These are phyloP conservation scores for Hololepta plana DNA, from an alignment of 2,888 invertebrate genomes.

Conservation along the genomic window DNA sequence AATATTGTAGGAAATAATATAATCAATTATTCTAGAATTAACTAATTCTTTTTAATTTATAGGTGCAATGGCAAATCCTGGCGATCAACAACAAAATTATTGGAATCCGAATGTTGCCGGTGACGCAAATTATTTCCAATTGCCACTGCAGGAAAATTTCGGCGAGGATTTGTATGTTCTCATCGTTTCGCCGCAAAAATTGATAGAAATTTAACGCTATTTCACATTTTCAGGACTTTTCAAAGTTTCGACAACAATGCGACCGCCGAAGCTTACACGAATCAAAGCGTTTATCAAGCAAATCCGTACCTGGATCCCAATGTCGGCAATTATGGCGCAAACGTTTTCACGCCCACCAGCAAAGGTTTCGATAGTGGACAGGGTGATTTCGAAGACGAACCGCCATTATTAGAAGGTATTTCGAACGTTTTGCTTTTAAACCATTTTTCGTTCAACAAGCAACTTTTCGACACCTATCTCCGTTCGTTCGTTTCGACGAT, in stretches of 20 bases:
- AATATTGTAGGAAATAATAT: too few relatives aligned
- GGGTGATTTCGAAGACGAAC: conserved; percentile 14
- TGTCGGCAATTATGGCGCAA: conserved; percentile 4
- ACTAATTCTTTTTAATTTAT: too few relatives aligned
- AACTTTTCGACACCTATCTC: too few relatives aligned
- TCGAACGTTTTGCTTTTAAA: too few relatives aligned
- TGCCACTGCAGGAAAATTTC: conserved; percentile 17
- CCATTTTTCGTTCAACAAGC: too few relatives aligned
- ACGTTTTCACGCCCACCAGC: conserved; percentile 4
- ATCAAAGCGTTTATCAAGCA: conserved; percentile 12
- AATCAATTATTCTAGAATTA: too few relatives aligned
- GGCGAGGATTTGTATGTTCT: conserved; percentile 16
- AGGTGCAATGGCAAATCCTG: too few relatives aligned
- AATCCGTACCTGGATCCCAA: conserved; percentile 14
- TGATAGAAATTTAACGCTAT: too few relatives aligned
- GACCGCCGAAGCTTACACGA: conserved; percentile 6
- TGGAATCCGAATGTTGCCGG: conserved; percentile 12
- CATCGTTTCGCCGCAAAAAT: conserved; percentile 2
- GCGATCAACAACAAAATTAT: conserved; percentile 11
- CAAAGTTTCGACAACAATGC: conserved; percentile 15
- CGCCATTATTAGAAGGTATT: conserved; percentile 15
- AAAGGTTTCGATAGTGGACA: conserved; percentile 8
- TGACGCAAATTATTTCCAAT: conserved; percentile 18
- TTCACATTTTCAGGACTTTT: conserved; percentile 14
- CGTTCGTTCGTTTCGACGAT: too few relatives aligned